phyloP scores from a whole-genome alignment of 2,797 vertebrate genomes.

The Brotogeris chrysoptera region DNA sequence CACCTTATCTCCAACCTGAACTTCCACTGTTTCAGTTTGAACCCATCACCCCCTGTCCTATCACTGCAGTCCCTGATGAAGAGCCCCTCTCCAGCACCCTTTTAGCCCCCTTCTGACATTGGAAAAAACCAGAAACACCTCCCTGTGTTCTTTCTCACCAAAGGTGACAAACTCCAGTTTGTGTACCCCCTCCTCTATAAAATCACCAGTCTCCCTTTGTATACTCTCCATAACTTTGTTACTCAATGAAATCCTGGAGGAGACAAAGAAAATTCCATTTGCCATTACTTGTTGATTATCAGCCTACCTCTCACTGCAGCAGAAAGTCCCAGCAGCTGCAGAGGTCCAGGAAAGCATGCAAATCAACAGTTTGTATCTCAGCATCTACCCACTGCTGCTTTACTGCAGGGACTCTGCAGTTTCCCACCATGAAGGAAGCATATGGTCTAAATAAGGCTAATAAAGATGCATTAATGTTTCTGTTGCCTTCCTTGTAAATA shows the following conservation, averaged over 20 bases:
- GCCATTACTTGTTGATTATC: background rate
- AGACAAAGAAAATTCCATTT: background rate
- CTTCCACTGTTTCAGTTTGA: background rate
- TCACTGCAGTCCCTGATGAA: background rate
- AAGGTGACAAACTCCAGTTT: background rate
- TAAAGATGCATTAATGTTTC: constrained; percentile 25
- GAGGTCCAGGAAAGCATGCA: background rate
- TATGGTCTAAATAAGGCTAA: constrained; percentile 27
- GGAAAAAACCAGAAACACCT: background rate
- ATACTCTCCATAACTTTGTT: background rate
- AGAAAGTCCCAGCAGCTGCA: background rate
- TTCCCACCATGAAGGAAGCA: background rate
- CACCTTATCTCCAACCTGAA: background rate
- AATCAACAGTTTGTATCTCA: background rate
- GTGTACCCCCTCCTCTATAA: background rate
- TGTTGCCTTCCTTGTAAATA: constrained; percentile 55
- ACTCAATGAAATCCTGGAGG: background rate
- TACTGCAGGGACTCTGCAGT: background rate
- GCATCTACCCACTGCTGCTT: background rate
- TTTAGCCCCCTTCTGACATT: background rate
- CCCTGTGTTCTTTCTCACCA: background rate
- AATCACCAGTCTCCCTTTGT: background rate
- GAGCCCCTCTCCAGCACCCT: background rate
- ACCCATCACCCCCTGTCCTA: background rate
- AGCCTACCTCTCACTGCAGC: background rate